Conservation (phyloP, 2,797 vertebrate genomes). For the Geotrypetes seraphini region DNA sequence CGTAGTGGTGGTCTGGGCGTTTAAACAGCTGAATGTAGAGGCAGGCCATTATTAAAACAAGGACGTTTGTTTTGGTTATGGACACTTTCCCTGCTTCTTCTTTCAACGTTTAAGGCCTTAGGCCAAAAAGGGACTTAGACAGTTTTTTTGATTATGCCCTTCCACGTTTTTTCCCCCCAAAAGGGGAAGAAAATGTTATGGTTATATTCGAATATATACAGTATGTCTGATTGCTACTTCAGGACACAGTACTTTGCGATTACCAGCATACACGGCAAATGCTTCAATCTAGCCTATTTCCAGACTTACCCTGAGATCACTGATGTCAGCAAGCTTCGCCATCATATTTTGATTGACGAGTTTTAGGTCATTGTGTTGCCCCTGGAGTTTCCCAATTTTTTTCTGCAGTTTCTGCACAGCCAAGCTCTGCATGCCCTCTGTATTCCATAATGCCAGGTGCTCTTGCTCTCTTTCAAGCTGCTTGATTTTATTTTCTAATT, state of each 20-base stretch:
- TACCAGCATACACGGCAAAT: neutral
- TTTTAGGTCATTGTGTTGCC: conserved; percentile 28
- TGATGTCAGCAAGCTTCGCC: conserved; percentile 34
- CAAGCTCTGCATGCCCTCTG: conserved; percentile 15
- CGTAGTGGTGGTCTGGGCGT: no score
- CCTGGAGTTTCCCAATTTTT: conserved; percentile 33
- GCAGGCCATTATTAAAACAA: no score
- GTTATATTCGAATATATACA: no score
- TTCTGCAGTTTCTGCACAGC: conserved; percentile 20
- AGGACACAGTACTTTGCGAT: neutral
- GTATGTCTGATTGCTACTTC: no score
- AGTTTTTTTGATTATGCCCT: no score
- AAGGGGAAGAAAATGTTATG: no score
- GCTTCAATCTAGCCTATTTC: neutral
- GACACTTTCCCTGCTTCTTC: no score
- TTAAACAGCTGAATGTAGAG: no score
- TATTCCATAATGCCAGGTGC: conserved; percentile 9
- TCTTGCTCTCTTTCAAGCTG: conserved; percentile 8
- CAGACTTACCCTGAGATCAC: conserved; percentile 31
- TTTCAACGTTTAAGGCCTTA: no score
- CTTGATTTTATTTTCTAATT: conserved; percentile 14
- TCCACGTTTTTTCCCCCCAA: no score
- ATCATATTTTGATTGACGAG: conserved; percentile 33
- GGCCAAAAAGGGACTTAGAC: no score
- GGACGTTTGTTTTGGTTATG: no score